Evolutionary conservation across 2,113 vertebrate genomes (phyloP).

Genomic region (Girardinichthys multiradiatus): DNA sequence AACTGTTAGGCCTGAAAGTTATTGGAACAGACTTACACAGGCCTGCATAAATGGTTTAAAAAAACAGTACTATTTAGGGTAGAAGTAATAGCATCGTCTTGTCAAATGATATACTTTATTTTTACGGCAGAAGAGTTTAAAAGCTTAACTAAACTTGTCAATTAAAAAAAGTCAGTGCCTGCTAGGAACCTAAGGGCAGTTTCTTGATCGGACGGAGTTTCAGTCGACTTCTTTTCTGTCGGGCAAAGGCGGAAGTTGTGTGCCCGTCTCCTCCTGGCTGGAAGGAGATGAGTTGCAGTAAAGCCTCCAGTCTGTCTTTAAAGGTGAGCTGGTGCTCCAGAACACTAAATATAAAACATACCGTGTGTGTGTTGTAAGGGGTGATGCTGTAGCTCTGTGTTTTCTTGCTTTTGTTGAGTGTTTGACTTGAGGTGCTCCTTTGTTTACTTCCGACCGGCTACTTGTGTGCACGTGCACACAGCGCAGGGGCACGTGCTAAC

Average conservation of each 20-base stretch:
- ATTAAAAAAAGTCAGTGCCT: background rate
- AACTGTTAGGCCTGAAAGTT: no score
- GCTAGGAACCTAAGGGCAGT: background rate
- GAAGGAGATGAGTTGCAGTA: background rate
- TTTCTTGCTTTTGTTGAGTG: background rate
- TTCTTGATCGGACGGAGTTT: conserved; percentile 25
- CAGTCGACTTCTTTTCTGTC: conserved; percentile 60
- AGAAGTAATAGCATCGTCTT: no score
- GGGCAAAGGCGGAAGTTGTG: conserved; percentile 72
- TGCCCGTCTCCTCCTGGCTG: conserved; percentile 19
- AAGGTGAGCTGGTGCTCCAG: conserved; percentile 62
- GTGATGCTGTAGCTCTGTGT: background rate
- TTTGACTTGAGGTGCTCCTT: conserved; percentile 18
- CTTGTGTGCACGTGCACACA: conserved; percentile 66
- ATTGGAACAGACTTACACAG: no score
- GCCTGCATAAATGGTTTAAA: no score
- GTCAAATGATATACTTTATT: no score
- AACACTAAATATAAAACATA: background rate
- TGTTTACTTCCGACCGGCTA: conserved; percentile 72
- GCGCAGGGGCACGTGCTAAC: conserved; percentile 31
- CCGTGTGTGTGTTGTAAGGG: rapidly evolving
- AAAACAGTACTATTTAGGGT: no score
- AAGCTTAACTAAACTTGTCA: no score
- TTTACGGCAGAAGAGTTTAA: background rate
- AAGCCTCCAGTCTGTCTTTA: conserved; percentile 6